Evolutionary conservation across 2,113 vertebrate species (phyloP).

Genomic region (Junco hyemalis): DNA sequence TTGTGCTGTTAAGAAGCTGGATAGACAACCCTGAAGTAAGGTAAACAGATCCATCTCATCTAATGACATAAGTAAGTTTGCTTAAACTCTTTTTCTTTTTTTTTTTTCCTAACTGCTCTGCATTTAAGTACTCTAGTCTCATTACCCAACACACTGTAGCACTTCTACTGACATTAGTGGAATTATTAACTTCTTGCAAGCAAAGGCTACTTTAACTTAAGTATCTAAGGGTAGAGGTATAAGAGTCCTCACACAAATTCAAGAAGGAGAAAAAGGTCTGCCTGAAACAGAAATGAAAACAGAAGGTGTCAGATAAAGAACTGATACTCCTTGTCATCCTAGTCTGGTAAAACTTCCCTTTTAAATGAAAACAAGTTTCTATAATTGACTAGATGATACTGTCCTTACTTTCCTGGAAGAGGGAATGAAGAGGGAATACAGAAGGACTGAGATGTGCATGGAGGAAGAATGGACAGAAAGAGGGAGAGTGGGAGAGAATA

Average conservation of each 20-base stretch:
- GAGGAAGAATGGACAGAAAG: not conserved
- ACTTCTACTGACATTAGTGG: not conserved
- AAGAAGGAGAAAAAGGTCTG: not conserved
- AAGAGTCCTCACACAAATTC: not conserved
- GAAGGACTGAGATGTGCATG: not conserved
- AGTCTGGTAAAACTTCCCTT: constrained; percentile 6
- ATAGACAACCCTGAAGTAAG: not conserved
- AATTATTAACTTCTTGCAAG: not conserved
- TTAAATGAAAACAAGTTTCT: not conserved
- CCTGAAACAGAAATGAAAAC: not conserved
- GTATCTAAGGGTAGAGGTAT: not conserved
- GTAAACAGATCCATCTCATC: not conserved
- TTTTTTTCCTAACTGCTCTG: not conserved
- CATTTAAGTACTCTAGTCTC: not conserved
- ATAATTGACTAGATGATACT: not conserved
- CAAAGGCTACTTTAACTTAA: not conserved
- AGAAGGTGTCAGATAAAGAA: constrained; percentile 11
- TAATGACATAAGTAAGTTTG: not conserved
- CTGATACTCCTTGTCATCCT: not conserved
- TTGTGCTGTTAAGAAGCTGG: not conserved
- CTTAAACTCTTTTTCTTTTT: not conserved
- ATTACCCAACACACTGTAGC: not conserved
- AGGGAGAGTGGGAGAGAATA: not conserved
- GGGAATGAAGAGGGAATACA: not conserved
- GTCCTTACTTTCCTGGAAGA: not conserved